Percentiles rank a stretch among this genome's conserved stretches.
These are phyloP conservation scores for Spisula subtruncata DNA, from an alignment of 2,888 invertebrate genomes.

Conservation along the genomic window DNA sequence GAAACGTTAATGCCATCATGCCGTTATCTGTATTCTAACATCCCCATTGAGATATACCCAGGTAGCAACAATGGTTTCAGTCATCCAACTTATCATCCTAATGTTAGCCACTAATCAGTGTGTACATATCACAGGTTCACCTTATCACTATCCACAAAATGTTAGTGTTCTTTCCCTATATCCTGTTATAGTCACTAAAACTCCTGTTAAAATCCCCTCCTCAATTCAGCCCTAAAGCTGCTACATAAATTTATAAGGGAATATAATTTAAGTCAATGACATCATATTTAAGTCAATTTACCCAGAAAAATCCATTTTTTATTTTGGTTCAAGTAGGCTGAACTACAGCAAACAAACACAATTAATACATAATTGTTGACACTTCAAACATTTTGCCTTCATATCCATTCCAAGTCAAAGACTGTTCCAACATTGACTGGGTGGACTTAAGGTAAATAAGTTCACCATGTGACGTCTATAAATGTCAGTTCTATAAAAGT, in stretches of 20 bases:
- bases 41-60: neutral
- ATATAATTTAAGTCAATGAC: too few species aligned
- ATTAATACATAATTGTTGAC: neutral
- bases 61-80: neutral
- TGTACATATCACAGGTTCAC: neutral
- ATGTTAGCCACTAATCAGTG: neutral
- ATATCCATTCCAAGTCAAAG: neutral
- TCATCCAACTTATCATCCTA: neutral
- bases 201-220: too few species aligned
- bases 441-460: neutral
- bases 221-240: too few species aligned
- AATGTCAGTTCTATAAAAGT: neutral
- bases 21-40: neutral
- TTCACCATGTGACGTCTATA: neutral
- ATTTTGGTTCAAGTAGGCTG: neutral
- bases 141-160: neutral
- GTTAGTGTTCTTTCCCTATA: neutral
- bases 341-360: neutral
- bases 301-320: neutral
- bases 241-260: too few species aligned
- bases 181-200: neutral
- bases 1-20: neutral
- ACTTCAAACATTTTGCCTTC: neutral
- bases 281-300: neutral
- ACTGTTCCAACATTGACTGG: neutral